Evolutionary conservation across 2,113 vertebrate species (phyloP).

Genomic region (Nanger granti): DNA sequence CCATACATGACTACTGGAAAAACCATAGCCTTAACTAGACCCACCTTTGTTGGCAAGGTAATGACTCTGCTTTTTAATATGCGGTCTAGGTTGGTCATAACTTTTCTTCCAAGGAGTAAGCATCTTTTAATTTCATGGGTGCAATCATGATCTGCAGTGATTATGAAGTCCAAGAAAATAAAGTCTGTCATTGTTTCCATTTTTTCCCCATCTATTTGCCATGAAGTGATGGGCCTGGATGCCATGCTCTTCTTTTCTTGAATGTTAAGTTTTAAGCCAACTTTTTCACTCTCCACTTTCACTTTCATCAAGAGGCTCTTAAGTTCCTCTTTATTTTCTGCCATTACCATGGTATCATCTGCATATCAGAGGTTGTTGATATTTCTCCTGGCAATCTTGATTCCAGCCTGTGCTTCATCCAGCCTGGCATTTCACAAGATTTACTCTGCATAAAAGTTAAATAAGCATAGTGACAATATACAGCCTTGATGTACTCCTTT

Average conservation of each 20-base stretch:
- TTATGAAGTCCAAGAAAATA: background rate
- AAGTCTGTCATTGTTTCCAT: background rate
- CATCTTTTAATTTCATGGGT: background rate
- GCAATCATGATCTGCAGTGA: background rate
- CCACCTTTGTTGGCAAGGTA: background rate
- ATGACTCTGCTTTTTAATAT: background rate
- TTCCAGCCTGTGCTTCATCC: background rate
- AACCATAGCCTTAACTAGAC: background rate
- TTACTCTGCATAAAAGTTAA: background rate
- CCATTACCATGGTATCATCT: background rate
- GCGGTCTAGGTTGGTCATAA: background rate
- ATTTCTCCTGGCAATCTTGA: background rate
- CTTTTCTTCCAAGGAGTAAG: background rate
- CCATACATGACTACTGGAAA: background rate
- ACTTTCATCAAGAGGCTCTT: background rate
- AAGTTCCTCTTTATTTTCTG: background rate
- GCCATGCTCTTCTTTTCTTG: background rate
- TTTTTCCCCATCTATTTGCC: background rate
- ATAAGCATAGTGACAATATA: background rate
- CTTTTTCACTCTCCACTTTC: background rate
- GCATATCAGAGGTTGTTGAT: background rate
- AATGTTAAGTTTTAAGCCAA: background rate
- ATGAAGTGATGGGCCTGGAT: background rate
- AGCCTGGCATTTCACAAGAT: background rate
- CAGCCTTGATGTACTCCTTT: background rate